Conservation (phyloP, 1,140 invertebrate genomes). For the Drosophila neocordata region DNA sequence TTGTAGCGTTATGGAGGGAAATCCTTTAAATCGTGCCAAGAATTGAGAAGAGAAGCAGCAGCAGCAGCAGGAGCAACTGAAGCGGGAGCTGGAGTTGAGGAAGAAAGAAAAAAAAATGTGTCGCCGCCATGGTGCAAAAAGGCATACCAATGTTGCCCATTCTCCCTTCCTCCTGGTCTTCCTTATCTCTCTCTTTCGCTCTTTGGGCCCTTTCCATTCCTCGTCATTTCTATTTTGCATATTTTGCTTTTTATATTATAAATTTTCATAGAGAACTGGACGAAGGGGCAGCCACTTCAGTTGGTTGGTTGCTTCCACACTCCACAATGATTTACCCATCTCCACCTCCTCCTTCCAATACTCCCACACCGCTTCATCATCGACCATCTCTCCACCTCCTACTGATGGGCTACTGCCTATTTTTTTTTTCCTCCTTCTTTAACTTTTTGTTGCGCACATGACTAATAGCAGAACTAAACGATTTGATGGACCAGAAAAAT, state of each 20-base stretch:
- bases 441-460: constrained; percentile 55
- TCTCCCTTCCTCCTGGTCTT: not conserved
- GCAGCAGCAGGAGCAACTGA: not conserved
- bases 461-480: constrained; percentile 82
- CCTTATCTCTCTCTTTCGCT: not conserved
- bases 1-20: not conserved
- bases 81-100: not conserved
- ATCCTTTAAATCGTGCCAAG: not conserved
- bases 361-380: not conserved
- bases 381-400: not conserved
- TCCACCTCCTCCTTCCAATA: constrained; percentile 34
- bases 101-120: not conserved
- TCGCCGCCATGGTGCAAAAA: constrained; percentile 4
- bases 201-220: constrained; percentile 7
- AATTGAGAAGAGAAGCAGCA: not conserved
- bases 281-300: constrained; percentile 56
- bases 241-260: constrained; percentile 74
- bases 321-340: constrained; percentile 52
- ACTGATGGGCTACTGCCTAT: not conserved
- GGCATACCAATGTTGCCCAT: constrained; percentile 3
- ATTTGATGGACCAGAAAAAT: constrained; percentile 83
- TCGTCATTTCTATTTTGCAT: constrained; percentile 61
- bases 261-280: constrained; percentile 50
- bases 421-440: not conserved
- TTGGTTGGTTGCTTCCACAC: constrained; percentile 20